Percentiles rank a stretch among this genome's conserved stretches.
Evolutionary conservation across 2,888 invertebrate genomes (phyloP).

Genomic region (Nysson spinosus): DNA sequence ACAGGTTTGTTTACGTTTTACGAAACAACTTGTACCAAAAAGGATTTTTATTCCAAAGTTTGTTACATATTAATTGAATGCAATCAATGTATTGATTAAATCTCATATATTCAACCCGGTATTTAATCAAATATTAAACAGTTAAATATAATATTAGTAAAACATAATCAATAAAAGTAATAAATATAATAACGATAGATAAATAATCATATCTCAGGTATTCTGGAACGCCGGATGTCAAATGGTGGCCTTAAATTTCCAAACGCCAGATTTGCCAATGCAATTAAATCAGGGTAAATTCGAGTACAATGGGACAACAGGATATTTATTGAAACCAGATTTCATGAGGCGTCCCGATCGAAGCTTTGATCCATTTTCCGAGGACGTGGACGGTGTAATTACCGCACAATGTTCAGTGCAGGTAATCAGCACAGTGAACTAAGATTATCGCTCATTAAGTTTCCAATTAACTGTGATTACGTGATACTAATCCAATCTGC

Average conservation of each 20-base stretch:
- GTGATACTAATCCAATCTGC: too few relatives aligned
- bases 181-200: too few relatives aligned
- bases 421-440: conserved; percentile 71
- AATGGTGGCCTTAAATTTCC: conserved; percentile 86
- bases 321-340: conserved; percentile 84
- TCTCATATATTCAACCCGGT: too few relatives aligned
- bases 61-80: too few relatives aligned
- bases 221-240: conserved; percentile 88
- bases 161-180: too few relatives aligned
- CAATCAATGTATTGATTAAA: too few relatives aligned
- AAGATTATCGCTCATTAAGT: conserved; percentile 1
- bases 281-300: conserved; percentile 87
- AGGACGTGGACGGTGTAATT: conserved; percentile 87
- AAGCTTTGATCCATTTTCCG: conserved; percentile 85
- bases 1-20: conserved; percentile 77
- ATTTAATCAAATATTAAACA: too few relatives aligned
- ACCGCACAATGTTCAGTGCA: conserved; percentile 84
- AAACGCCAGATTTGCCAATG: conserved; percentile 85
- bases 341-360: conserved; percentile 85
- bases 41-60: too few relatives aligned
- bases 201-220: conserved; percentile 79
- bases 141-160: too few relatives aligned
- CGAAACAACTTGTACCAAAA: too few relatives aligned
- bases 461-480: too few relatives aligned
- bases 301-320: conserved; percentile 85